Conservation (phyloP, 2,797 vertebrate genomes). For the Coreius guichenoti region DNA sequence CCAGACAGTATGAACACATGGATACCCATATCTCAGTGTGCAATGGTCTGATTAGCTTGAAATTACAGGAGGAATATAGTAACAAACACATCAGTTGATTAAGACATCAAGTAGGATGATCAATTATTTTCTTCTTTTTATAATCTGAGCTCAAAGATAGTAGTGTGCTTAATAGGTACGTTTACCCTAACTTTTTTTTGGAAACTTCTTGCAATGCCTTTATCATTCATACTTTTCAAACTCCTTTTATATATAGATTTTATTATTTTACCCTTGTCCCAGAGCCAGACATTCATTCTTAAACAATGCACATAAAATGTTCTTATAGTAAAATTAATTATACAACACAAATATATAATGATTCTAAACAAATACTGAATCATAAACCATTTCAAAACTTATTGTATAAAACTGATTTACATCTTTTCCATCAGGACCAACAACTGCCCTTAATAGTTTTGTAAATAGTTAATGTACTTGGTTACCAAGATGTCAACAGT, state of each 20-base stretch:
- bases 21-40: too few species aligned
- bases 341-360: not conserved
- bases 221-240: not conserved
- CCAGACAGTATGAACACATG: too few species aligned
- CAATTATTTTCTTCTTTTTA: too few species aligned
- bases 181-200: too few species aligned
- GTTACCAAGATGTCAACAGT: not conserved
- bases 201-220: not conserved
- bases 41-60: too few species aligned
- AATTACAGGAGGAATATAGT: too few species aligned
- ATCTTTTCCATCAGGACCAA: not conserved
- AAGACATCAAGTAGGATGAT: too few species aligned
- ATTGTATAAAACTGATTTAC: not conserved
- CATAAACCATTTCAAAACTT: not conserved
- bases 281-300: not conserved
- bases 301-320: not conserved
- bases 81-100: too few species aligned
- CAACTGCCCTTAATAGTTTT: not conserved
- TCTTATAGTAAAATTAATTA: not conserved
- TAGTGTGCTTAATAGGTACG: too few species aligned
- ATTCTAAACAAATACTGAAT: not conserved
- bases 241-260: not conserved
- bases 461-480: not conserved
- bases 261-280: not conserved
- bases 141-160: too few species aligned